phyloP scores from a whole-genome alignment of 2,113 vertebrate species.

The Spea multiplicata region DNA sequence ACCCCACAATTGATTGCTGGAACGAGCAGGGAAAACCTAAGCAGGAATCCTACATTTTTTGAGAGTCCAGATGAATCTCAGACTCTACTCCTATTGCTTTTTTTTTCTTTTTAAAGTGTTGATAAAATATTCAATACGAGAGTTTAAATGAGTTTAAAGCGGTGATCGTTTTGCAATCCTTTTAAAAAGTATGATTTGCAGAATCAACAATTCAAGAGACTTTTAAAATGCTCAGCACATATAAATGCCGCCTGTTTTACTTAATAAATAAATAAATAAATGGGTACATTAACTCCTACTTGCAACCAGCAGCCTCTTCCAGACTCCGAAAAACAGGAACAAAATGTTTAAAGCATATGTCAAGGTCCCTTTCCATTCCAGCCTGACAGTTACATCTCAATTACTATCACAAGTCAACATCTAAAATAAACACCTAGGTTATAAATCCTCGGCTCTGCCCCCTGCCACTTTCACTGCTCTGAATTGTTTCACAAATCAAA shows the following conservation, averaged over 20 bases:
- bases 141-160: conserved; percentile 17
- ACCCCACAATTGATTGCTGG: no score
- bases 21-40: no score
- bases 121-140: conserved; percentile 16
- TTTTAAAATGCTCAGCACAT: conserved; percentile 32
- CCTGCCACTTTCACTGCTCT: conserved; percentile 11
- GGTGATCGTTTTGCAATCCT: conserved; percentile 31
- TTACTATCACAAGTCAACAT: conserved; percentile 22
- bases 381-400: conserved; percentile 39
- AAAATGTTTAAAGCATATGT: conserved; percentile 33
- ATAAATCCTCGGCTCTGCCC: conserved; percentile 3
- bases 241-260: conserved; percentile 37
- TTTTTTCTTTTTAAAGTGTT: background rate
- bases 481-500: conserved; percentile 15
- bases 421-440: conserved; percentile 38
- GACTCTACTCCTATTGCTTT: no score
- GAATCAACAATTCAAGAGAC: conserved; percentile 32
- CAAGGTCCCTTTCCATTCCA: conserved; percentile 19
- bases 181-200: conserved; percentile 42
- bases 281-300: conserved; percentile 38
- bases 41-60: no score
- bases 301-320: conserved; percentile 29
- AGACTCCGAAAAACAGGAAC: conserved; percentile 14
- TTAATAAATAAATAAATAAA: conserved; percentile 1
- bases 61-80: no score